Evolutionary conservation across 2,113 vertebrate species (phyloP), one percentile per base, ranked within the genome.

Genomic region (Semicossyphus pulcher): DNA sequence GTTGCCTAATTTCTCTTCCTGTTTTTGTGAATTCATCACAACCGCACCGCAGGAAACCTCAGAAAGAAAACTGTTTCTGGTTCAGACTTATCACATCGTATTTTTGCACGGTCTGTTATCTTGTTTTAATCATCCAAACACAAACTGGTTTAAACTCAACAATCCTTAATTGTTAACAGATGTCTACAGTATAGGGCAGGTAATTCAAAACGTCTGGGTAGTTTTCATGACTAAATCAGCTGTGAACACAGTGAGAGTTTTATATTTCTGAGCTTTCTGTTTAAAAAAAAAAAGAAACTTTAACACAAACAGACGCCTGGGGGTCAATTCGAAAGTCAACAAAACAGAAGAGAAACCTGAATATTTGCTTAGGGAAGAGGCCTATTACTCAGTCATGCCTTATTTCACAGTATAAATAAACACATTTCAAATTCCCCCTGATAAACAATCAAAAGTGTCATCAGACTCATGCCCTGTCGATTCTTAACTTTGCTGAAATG

Each of bases 11-110:
- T 37, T 14, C 36, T 57, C 49, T 72, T 84, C 69, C 72, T 67
- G 66, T 37, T 76, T n/a, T 10, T 60, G 3, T 10, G 28, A 65
- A 56, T 58, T 20, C 23, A 60, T 78, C 44, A 29, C 1, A 9
- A 20, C 31, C 32, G 26, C n/a, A 41, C 32, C 75, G 34, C 48
- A 75, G 65, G 58, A 82, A 75, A 75, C 76, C 70, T 51, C 49
- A 54, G 32, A 65, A 39, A 28, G 21, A 1, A 15, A 39, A 41
- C 62, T 31, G 3, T 56, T 47, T 37, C 61, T 2, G 14, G 18
- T 25, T 32, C 7, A 34, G 14, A 16, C 26, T 37, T 34, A 25
- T 44, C 5, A 18, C 32, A 6, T 34, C 1, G 12, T 23, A 15
- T 42, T 45, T 53, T 61, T 14, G 57, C 52, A 25, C 7, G 5